phyloP scores from a whole-genome alignment of 2,888 invertebrate genomes.

The Trisateles emortualis region DNA sequence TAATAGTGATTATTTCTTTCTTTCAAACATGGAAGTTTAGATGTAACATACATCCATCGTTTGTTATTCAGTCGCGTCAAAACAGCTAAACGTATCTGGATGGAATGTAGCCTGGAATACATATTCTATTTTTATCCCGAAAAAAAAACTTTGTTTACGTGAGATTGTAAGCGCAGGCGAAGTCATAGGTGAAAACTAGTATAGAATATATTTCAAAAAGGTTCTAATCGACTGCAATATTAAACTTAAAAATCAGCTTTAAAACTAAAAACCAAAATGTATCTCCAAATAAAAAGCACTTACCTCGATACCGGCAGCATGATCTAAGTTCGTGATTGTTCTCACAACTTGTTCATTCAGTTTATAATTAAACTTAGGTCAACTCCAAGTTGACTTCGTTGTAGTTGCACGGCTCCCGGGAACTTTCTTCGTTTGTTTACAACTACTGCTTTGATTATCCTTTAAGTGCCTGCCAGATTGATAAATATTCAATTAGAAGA shows the following conservation, averaged over 20 bases:
- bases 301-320: slow-evolving; percentile 59
- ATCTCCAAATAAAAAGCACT: slow-evolving; percentile 52
- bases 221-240: too few relatives aligned
- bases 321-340: slow-evolving; percentile 75
- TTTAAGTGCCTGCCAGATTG: slow-evolving; percentile 65
- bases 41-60: too few relatives aligned
- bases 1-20: too few relatives aligned
- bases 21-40: too few relatives aligned
- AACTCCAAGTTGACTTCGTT: slow-evolving; percentile 73
- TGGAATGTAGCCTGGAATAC: too few relatives aligned
- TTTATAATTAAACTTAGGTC: slow-evolving; percentile 84
- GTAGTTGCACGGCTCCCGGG: slow-evolving; percentile 62
- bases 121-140: too few relatives aligned
- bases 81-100: too few relatives aligned
- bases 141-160: too few relatives aligned
- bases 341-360: slow-evolving; percentile 72
- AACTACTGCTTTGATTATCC: slow-evolving; percentile 71
- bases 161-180: too few relatives aligned
- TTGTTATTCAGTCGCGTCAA: too few relatives aligned
- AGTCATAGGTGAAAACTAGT: too few relatives aligned
- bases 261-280: slow-evolving; percentile 35
- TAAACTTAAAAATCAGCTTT: slow-evolving; percentile 3
- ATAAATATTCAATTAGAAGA: slow-evolving; percentile 60
- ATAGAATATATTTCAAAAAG: too few relatives aligned
- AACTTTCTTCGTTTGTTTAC: slow-evolving; percentile 77